Percentiles rank a stretch among this genome's conserved stretches.
These are phyloP conservation scores for Orussus abietinus DNA, from an alignment of 1,140 invertebrate genomes.

Conservation along the genomic window DNA sequence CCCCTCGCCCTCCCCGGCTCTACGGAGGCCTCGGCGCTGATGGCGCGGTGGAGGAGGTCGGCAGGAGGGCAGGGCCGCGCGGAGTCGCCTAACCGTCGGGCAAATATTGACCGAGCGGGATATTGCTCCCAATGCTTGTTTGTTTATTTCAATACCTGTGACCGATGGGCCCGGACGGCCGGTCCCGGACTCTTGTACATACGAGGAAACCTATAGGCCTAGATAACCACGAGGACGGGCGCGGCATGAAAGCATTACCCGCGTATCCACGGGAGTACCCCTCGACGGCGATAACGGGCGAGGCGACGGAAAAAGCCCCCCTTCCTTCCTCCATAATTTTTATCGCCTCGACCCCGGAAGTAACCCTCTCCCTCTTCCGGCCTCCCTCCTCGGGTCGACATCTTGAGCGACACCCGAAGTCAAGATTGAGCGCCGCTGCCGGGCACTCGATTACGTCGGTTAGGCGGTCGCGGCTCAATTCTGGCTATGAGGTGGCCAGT, in stretches of 20 bases:
- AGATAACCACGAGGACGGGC: no score
- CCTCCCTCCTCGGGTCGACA: no score
- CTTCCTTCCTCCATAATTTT: no score
- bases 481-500: slow-evolving; percentile 28
- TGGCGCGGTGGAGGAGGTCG: slow-evolving; percentile 12
- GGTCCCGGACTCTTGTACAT: slow-evolving; percentile 20
- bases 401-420: no score
- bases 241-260: no score
- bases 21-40: slow-evolving; percentile 23
- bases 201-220: no score
- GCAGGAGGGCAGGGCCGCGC: slow-evolving; percentile 3
- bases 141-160: slow-evolving; percentile 51
- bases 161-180: slow-evolving; percentile 37
- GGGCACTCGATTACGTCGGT: slow-evolving; percentile 47
- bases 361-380: no score
- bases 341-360: no score
- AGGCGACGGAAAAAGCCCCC: no score
- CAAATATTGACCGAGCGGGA: slow-evolving; percentile 54
- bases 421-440: slow-evolving; percentile 24
- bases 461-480: slow-evolving; percentile 44
- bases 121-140: slow-evolving; percentile 54
- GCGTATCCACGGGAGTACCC: no score
- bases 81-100: slow-evolving; percentile 49
- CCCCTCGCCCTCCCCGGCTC: slow-evolving; percentile 16
- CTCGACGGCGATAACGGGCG: no score